Evolutionary conservation across 2,888 invertebrate genomes (phyloP).

Genomic region (Nudaria mundana): DNA sequence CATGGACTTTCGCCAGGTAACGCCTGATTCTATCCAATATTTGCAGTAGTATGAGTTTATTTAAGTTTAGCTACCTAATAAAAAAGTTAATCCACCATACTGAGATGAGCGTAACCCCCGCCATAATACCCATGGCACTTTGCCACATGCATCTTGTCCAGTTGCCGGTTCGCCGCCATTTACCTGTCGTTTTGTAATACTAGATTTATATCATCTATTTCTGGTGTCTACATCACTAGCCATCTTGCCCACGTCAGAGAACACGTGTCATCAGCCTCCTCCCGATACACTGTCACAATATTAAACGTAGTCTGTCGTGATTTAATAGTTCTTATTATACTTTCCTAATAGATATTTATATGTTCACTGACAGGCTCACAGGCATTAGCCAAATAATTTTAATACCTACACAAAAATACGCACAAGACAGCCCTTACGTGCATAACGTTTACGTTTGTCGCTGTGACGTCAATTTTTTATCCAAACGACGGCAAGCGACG

Average conservation of each 20-base stretch:
- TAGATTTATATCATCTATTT: slow-evolving; percentile 53
- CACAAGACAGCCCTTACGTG: background rate
- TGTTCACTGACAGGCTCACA: background rate
- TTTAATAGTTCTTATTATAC: slow-evolving; percentile 5
- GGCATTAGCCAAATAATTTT: too few relatives aligned
- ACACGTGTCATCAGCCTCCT: slow-evolving; percentile 62
- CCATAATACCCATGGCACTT: slow-evolving; percentile 38
- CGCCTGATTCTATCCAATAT: too few relatives aligned
- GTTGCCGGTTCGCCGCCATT: slow-evolving; percentile 42
- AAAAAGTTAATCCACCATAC: too few relatives aligned
- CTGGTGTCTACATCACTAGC: slow-evolving; percentile 58
- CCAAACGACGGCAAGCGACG: too few relatives aligned
- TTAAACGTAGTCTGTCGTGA: slow-evolving; percentile 27
- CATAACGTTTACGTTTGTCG: too few relatives aligned
- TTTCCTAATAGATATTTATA: background rate
- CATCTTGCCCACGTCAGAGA: slow-evolving; percentile 56
- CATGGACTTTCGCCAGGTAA: too few relatives aligned
- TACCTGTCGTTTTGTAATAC: slow-evolving; percentile 53
- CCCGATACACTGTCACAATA: slow-evolving; percentile 35
- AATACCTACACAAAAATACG: background rate
- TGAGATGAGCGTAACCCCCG: slow-evolving; percentile 50
- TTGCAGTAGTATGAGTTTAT: too few relatives aligned
- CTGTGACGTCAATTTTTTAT: too few relatives aligned
- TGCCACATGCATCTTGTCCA: slow-evolving; percentile 45
- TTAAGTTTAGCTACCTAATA: too few relatives aligned